phyloP scores from a whole-genome alignment of 2,888 invertebrate species.

The Cepaea hortensis region DNA sequence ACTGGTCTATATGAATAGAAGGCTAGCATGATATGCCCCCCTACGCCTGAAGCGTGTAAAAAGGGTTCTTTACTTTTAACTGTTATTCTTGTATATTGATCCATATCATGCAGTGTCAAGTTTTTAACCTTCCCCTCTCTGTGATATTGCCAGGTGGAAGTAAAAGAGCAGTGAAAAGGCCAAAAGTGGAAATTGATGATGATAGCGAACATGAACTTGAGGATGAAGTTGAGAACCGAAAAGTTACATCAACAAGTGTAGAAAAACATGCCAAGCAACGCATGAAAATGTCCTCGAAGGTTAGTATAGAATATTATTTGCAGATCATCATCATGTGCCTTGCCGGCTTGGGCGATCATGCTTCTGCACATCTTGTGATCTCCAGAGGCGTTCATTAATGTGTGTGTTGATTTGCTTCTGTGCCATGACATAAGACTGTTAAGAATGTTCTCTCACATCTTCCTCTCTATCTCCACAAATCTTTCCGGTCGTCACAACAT shows the following conservation, averaged over 20 bases:
- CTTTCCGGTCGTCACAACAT: too few relatives aligned
- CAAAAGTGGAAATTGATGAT: conserved; percentile 44
- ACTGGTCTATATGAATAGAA: too few relatives aligned
- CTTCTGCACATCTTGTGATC: too few relatives aligned
- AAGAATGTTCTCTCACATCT: not conserved
- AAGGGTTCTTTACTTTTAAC: too few relatives aligned
- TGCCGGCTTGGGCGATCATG: too few relatives aligned
- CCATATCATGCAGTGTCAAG: not conserved
- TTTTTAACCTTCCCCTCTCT: not conserved
- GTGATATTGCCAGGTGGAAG: conserved; percentile 19
- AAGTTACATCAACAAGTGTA: conserved; percentile 66
- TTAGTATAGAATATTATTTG: conserved; percentile 26
- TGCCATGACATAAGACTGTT: too few relatives aligned
- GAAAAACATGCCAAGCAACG: conserved; percentile 48
- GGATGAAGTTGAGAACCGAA: conserved; percentile 62
- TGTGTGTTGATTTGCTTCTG: too few relatives aligned
- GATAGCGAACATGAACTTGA: conserved; percentile 49
- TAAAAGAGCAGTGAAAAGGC: conserved; percentile 39
- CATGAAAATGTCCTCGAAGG: conserved; percentile 51
- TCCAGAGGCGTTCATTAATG: too few relatives aligned
- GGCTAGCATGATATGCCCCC: too few relatives aligned
- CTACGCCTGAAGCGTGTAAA: too few relatives aligned
- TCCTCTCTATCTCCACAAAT: not conserved
- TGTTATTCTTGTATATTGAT: too few relatives aligned
- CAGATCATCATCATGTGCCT: not conserved